Conservation (phyloP, 2,797 vertebrate species). For the Chelon auratus region DNA sequence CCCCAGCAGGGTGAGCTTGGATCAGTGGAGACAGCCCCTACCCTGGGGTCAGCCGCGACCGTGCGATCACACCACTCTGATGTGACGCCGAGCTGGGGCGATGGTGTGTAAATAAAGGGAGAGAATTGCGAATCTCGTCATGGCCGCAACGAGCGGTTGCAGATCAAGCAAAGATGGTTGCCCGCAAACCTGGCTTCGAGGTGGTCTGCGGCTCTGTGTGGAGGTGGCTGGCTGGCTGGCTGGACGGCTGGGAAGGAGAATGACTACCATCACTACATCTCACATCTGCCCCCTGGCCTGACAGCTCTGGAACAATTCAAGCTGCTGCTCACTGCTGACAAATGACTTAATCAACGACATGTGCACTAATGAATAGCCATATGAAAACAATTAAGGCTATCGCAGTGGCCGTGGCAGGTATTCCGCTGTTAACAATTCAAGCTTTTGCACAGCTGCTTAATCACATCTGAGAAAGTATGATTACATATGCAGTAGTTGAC, state of each 20-base stretch:
- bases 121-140: conserved; percentile 91
- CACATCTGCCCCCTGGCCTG: conserved; percentile 73
- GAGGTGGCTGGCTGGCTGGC: conserved; percentile 80
- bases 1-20: conserved; percentile 86
- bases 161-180: conserved; percentile 94
- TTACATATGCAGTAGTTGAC: conserved; percentile 26
- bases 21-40: conserved; percentile 93
- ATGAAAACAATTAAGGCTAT: conserved; percentile 70
- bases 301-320: conserved; percentile 87
- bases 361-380: conserved; percentile 66
- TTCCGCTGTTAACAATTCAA: conserved; percentile 58
- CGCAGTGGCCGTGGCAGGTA: conserved; percentile 47
- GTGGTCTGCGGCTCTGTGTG: conserved; percentile 65
- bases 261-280: conserved; percentile 64
- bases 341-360: conserved; percentile 73
- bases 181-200: conserved; percentile 91
- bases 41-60: conserved; percentile 89
- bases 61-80: conserved; percentile 80
- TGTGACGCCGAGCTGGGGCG: conserved; percentile 91
- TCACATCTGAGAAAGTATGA: conserved; percentile 47
- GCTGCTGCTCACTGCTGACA: conserved; percentile 83
- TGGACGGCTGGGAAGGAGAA: conserved; percentile 35
- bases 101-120: conserved; percentile 96
- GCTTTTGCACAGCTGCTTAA: conserved; percentile 52
- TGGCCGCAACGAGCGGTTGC: conserved; percentile 81